Evolutionary conservation across 2,888 invertebrate species (phyloP), one percentile per base, ranked within the genome.

Genomic region (Sarcophaga rosellei): DNA sequence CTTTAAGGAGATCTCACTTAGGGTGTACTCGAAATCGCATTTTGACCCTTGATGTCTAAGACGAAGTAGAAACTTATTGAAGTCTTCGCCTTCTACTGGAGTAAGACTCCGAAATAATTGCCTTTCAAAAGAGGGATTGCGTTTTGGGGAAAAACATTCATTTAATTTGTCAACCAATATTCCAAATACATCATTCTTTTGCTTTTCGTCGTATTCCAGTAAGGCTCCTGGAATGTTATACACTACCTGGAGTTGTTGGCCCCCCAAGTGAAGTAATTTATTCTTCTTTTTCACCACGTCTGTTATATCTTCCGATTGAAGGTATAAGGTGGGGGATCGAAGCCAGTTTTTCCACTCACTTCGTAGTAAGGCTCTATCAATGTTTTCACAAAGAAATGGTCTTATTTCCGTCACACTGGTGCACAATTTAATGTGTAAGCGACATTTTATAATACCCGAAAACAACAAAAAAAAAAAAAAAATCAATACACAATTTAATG

Each of bases 291-390:
- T 73, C 12, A 61, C 62, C n/a, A 57, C 78, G 11, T 66, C 73
- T 25, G n/a, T 65, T 53, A 80, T 80, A 20, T 76, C 72, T 63
- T 84, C 77, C 11, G 77, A 57, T 53, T 72, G 6, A 35, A 35
- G 35, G 6, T 35, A 35, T 35, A 8, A 35, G 44, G 47, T 21
- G 57, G 77, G 63, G 4, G 83, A 23, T 10, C 83, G 78, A 23
- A 79, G 62, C 84, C 84, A 85, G 45, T 17, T 81, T 62, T 85
- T 78, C 85, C 85, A 85, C 65, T 81, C 85, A 12, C 17, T 25
- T 3, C 85, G 78, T 5, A 85, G 12, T 35, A 25, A 25, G 25
- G 25, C 25, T 25, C 25, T 25, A 4, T 25, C 25, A 25, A 25
- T 25, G 25, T 4, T 25, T 25, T 25, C 25, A 4, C 4, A 25